Conservation (phyloP, 2,113 vertebrate species). For the Conger conger region DNA sequence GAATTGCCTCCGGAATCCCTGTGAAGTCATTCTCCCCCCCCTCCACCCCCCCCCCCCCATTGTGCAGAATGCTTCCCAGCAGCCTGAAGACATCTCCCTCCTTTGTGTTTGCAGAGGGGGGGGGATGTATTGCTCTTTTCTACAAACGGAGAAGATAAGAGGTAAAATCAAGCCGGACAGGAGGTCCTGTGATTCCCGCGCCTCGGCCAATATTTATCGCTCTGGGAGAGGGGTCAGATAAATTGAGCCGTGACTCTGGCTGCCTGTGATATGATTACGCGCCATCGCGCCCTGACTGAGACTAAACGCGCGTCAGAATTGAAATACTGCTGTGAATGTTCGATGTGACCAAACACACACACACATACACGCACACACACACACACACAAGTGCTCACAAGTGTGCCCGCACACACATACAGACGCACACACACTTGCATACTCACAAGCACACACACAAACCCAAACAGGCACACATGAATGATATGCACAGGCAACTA, state of each 20-base stretch:
- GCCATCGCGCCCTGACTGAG: slow-evolving; percentile 30
- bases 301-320: slow-evolving; percentile 38
- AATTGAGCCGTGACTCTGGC: neutral
- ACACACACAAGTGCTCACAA: too few relatives aligned
- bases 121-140: neutral
- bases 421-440: neutral
- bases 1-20: slow-evolving; percentile 33
- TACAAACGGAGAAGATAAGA: neutral
- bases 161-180: neutral
- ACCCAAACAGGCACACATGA: too few relatives aligned
- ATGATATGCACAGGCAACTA: too few relatives aligned
- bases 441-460: neutral
- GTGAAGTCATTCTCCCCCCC: slow-evolving; percentile 25
- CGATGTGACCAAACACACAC: neutral
- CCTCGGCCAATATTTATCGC: neutral
- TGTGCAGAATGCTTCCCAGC: neutral
- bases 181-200: neutral
- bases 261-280: slow-evolving; percentile 35
- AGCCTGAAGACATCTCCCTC: neutral
- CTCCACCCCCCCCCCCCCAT: slow-evolving; percentile 17
- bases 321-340: slow-evolving; percentile 37
- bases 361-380: too few relatives aligned
- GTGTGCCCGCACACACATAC: too few relatives aligned
- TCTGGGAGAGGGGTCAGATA: neutral
- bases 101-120: neutral